Conservation (phyloP, 2,797 vertebrate genomes). For the Poeciliopsis infans region DNA sequence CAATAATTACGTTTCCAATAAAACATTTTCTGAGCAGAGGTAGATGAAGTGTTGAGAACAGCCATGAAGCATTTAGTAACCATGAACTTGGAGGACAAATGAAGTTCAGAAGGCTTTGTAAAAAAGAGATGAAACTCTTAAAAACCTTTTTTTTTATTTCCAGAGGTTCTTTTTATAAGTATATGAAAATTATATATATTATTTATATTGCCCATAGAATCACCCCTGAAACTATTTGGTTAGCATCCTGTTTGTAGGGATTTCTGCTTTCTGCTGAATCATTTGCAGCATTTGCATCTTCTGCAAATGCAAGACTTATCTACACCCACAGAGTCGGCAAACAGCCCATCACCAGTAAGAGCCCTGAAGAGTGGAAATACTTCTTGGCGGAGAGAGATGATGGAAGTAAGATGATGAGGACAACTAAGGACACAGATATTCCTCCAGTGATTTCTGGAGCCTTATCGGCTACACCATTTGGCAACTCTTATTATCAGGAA, state of each 20-base stretch:
- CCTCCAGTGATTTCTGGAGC: conserved; percentile 27
- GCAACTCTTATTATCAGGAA: conserved; percentile 66
- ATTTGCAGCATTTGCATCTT: conserved; percentile 29
- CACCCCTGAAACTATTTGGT: conserved; percentile 11
- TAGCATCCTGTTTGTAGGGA: conserved; percentile 20
- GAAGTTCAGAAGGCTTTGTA: conserved; percentile 5
- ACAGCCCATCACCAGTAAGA: conserved; percentile 27
- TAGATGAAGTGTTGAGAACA: conserved; percentile 52
- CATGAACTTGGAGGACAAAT: conserved; percentile 16
- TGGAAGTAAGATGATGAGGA: conserved; percentile 39
- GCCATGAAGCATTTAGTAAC: conserved; percentile 46
- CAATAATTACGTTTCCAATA: background rate
- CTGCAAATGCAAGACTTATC: conserved; percentile 16
- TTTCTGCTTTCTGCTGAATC: conserved; percentile 16
- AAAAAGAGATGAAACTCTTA: conserved; percentile 11
- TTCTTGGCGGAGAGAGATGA: conserved; percentile 15
- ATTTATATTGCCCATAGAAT: background rate
- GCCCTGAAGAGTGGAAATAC: conserved; percentile 26
- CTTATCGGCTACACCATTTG: conserved; percentile 36
- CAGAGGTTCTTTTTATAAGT: conserved; percentile 1
- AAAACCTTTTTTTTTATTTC: conserved; percentile 6
- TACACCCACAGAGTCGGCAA: conserved; percentile 27
- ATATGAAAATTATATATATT: no score
- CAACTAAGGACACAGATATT: conserved; percentile 55
- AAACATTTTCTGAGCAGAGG: conserved; percentile 7